These are phyloP conservation scores for Protophormia terraenovae DNA, from an alignment of 2,888 invertebrate genomes.

Conservation along the genomic window DNA sequence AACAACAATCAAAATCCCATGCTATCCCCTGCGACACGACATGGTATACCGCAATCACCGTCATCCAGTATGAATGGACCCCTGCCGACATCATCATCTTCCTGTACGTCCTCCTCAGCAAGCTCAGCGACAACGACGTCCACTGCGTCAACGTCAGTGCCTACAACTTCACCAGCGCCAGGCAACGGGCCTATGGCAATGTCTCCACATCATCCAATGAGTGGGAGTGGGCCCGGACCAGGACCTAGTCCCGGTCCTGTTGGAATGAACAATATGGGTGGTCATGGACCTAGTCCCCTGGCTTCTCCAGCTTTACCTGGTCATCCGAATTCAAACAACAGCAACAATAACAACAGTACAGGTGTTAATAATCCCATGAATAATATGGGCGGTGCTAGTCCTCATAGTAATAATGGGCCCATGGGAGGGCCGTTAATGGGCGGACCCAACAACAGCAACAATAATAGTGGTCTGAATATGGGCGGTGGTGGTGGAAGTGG, in stretches of 20 bases:
- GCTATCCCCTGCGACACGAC: slow-evolving; percentile 75
- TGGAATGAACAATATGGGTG: slow-evolving; percentile 64
- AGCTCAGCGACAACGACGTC: slow-evolving; percentile 71
- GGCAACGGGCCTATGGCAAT: slow-evolving; percentile 80
- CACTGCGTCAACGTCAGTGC: slow-evolving; percentile 77
- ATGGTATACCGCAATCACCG: slow-evolving; percentile 74
- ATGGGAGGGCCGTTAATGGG: slow-evolving; percentile 71
- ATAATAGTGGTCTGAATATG: slow-evolving; percentile 69
- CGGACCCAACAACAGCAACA: slow-evolving; percentile 69
- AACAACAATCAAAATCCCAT: slow-evolving; percentile 75
- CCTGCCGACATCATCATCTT: slow-evolving; percentile 81
- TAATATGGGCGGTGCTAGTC: slow-evolving; percentile 71
- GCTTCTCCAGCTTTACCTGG: slow-evolving; percentile 74
- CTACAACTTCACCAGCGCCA: slow-evolving; percentile 78
- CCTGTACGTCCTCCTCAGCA: slow-evolving; percentile 72
- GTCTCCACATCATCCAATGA: slow-evolving; percentile 81
- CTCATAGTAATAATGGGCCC: slow-evolving; percentile 74
- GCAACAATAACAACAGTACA: slow-evolving; percentile 57
- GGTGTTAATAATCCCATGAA: slow-evolving; percentile 64
- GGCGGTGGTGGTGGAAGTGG: slow-evolving; percentile 69
- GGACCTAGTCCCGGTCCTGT: slow-evolving; percentile 77
- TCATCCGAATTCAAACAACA: slow-evolving; percentile 65
- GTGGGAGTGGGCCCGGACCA: slow-evolving; percentile 70
- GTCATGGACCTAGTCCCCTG: slow-evolving; percentile 75
- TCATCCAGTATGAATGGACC: slow-evolving; percentile 81